Conservation (phyloP, 1,140 invertebrate genomes). For the Brachionus paranguensis region DNA sequence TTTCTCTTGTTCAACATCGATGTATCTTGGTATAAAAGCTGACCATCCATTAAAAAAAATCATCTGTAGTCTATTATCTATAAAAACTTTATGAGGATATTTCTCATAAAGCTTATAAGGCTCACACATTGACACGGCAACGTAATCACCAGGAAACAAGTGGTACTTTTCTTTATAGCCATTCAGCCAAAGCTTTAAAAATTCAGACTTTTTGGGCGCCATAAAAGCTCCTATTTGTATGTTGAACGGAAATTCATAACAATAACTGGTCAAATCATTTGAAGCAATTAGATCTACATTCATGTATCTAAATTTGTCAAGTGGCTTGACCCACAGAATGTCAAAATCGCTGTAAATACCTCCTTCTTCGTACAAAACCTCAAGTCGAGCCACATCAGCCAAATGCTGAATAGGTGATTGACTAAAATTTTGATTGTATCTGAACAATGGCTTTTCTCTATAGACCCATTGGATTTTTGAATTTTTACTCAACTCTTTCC, state of each 20-base stretch:
- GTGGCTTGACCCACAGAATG: conserved; percentile 19
- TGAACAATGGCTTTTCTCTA: conserved; percentile 8
- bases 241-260: conserved; percentile 3
- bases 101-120: conserved; percentile 39
- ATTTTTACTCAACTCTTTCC: conserved; percentile 25
- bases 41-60: conserved; percentile 39
- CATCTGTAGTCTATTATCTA: conserved; percentile 37
- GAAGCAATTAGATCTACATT: conserved; percentile 33
- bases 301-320: conserved; percentile 15
- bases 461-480: conserved; percentile 28
- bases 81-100: not conserved
- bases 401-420: conserved; percentile 35
- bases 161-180: conserved; percentile 27
- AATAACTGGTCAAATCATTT: conserved; percentile 37
- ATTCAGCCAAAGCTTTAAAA: conserved; percentile 20
- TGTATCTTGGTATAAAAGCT: conserved; percentile 15
- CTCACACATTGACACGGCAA: conserved; percentile 35
- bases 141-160: conserved; percentile 30
- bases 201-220: not conserved
- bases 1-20: conserved; percentile 1
- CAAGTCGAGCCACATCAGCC: conserved; percentile 33
- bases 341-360: conserved; percentile 38
- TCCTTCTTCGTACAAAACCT: conserved; percentile 34
- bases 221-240: conserved; percentile 38
- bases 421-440: conserved; percentile 15